Percentiles rank a stretch among this genome's conserved stretches.
Conservation (phyloP, 2,113 vertebrate genomes). For the Lanius ludovicianus region DNA sequence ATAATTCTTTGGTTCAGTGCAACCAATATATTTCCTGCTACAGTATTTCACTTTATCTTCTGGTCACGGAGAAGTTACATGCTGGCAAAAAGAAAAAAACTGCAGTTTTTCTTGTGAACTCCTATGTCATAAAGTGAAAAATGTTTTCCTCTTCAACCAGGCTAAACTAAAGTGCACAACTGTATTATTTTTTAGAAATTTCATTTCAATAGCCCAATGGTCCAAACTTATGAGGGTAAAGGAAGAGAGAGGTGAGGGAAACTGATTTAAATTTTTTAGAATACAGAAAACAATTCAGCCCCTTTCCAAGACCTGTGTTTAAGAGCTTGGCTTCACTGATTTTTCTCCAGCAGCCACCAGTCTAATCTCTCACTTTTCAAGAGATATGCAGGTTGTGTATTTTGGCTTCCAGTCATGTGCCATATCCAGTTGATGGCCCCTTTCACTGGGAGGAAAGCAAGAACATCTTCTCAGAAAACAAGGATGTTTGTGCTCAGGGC, state of each 20-base stretch:
- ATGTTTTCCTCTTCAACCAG: neutral
- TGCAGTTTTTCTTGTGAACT: neutral
- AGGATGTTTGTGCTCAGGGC: neutral
- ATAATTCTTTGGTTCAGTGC: constrained; percentile 46
- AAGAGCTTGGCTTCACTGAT: neutral
- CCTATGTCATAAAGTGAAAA: neutral
- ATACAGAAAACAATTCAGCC: neutral
- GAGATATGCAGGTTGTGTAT: neutral
- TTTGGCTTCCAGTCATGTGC: neutral
- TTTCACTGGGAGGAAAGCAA: neutral
- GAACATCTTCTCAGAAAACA: neutral
- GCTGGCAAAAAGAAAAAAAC: neutral
- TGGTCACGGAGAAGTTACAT: neutral
- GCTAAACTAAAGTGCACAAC: neutral
- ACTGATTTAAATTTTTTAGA: neutral
- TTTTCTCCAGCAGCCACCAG: neutral
- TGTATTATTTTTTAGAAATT: neutral
- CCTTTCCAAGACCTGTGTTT: neutral
- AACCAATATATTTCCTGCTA: constrained; percentile 38
- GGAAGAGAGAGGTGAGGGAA: neutral
- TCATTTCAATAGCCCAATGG: neutral
- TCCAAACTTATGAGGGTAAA: neutral
- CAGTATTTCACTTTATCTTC: neutral
- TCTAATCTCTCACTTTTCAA: neutral
- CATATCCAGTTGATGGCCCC: neutral